Base-by-base conservation (phyloP, 2,113 vertebrate genomes). In the Mustela nigripes region DNA sequence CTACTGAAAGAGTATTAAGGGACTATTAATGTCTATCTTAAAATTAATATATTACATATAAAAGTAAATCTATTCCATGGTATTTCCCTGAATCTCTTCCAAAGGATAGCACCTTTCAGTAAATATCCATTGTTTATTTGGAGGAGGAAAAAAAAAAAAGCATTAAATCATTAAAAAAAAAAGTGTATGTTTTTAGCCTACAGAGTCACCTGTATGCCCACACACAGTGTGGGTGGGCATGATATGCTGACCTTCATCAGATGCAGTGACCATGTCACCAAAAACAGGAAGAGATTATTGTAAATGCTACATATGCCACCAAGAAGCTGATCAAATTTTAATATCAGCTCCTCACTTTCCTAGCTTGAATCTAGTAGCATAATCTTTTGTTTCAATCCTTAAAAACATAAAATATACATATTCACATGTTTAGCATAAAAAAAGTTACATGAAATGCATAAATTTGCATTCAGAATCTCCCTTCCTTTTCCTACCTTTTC, bases 41-140 rank as follows among this genome's bases (percentile, higher is more conserved):
- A 95, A 73, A 82, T 82, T 62, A 94, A 88, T 71, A 58, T 12
- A 65, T 74, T 89, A 42, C 50, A 76, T 78, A 85, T 26, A 91
- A 91, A 97, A 92, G 74, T 93, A 94, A 87, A 63, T 81, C 36
- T 5, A 79, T 31, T 42, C 5, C 39, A 73, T 45, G 56, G 5
- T 60, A 63, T 86, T 78, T 88, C 82, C 31, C 18, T 74, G 2
- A 93, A 78, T 83, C 12, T 73, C 24, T 86, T 91, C 81, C 65
- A 93, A 84, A 94, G 21, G 9, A 39, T 79, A 88, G 26, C 48
- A 76, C 24, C 19, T 80, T 86, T 60, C 7, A 73, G 31, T 39
- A 76, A 94, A 74, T 60, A 78, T 90, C 15, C 18, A 93, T 95
- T 94, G 58, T 56, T 89, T 93, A n/a, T 48, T 31, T 11, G 36